Evolutionary conservation across 53 echinoderm and acorn worm species (phyloP).

Genomic region (Actinopyga echinites): DNA sequence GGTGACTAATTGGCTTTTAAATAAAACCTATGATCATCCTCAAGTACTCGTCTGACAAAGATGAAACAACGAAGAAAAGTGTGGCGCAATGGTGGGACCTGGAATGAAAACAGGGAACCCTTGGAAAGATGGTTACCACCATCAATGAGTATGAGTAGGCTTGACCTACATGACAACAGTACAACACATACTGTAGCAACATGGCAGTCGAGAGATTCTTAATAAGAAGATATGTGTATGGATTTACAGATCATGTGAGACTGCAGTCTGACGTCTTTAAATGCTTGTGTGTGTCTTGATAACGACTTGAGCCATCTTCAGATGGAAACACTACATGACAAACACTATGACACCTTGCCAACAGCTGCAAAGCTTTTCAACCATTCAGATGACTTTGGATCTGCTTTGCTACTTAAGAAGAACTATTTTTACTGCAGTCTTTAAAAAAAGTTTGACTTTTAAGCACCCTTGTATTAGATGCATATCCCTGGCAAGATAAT

Average conservation of each 20-base stretch:
- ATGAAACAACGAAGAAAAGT: too few relatives aligned
- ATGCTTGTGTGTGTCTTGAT: neutral
- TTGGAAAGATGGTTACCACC: too few relatives aligned
- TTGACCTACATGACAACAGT: too few relatives aligned
- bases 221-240: too few relatives aligned
- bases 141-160: too few relatives aligned
- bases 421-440: neutral
- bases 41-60: too few relatives aligned
- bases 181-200: too few relatives aligned
- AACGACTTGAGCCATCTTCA: neutral
- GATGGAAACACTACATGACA: neutral
- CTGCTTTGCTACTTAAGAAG: neutral
- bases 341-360: neutral
- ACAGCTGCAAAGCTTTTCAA: slow-evolving; percentile 18
- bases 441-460: neutral
- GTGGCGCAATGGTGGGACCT: too few relatives aligned
- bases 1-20: slow-evolving; percentile 34
- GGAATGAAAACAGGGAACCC: too few relatives aligned
- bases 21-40: neutral
- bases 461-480: too few relatives aligned
- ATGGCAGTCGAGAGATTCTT: too few relatives aligned
- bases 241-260: slow-evolving; percentile 5
- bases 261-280: slow-evolving; percentile 10
- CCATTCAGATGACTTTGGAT: neutral
- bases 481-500: too few relatives aligned